Evolutionary conservation across 2,888 invertebrate genomes (phyloP).

Genomic region (Caenorhabditis plicata): DNA sequence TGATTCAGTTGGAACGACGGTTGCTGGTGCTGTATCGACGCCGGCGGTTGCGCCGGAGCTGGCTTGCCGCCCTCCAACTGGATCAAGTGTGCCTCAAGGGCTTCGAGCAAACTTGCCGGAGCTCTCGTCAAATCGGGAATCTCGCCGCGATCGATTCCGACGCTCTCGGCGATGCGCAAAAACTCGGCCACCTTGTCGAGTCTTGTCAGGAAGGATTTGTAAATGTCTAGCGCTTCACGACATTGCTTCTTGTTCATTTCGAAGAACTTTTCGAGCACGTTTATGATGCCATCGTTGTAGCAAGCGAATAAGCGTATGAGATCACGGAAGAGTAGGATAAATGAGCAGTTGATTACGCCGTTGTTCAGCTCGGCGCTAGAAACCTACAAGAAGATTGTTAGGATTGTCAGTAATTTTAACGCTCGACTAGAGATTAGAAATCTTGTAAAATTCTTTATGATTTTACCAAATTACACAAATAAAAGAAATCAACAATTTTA

Average conservation of each 20-base stretch:
- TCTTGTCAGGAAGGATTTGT: constrained; percentile 76
- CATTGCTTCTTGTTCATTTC: constrained; percentile 99
- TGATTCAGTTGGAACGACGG: constrained; percentile 18
- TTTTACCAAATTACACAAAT: too few species aligned
- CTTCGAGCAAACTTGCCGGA: constrained; percentile 92
- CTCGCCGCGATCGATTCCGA: constrained; percentile 96
- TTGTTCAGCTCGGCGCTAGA: constrained; percentile 92
- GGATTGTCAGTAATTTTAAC: neutral
- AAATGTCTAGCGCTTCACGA: constrained; percentile 93
- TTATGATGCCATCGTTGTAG: constrained; percentile 82
- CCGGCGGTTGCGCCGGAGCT: too few species aligned
- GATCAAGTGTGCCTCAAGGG: constrained; percentile 90
- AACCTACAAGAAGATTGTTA: constrained; percentile 1
- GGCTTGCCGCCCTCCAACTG: constrained; percentile 78
- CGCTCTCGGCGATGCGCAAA: constrained; percentile 81
- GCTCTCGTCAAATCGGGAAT: constrained; percentile 97
- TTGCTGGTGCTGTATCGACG: constrained; percentile 40
- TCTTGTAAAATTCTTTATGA: neutral
- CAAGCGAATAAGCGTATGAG: constrained; percentile 97
- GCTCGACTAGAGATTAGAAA: neutral
- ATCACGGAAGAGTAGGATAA: constrained; percentile 97
- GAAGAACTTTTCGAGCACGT: constrained; percentile 85
- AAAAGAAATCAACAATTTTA: too few species aligned
- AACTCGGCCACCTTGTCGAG: constrained; percentile 99
- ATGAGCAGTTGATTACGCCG: constrained; percentile 97